Evolutionary conservation across 2,888 invertebrate species (phyloP).

Genomic region (Acleris emargana): DNA sequence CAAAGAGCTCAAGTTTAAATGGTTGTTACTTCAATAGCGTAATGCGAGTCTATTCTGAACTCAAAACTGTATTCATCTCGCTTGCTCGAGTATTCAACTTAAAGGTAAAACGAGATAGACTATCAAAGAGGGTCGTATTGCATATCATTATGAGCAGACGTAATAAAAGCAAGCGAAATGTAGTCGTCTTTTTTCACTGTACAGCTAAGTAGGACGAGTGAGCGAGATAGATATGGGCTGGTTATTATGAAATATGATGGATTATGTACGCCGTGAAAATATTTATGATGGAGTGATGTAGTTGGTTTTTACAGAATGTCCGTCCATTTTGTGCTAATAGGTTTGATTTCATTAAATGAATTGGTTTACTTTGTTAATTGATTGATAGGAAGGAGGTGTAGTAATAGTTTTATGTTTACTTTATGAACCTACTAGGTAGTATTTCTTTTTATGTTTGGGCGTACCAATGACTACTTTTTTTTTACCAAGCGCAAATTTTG

Average conservation of each 20-base stretch:
- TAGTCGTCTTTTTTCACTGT: constrained; percentile 48
- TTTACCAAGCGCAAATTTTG: too few species aligned
- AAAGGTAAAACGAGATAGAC: constrained; percentile 46
- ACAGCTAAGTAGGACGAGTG: constrained; percentile 12
- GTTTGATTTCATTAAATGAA: constrained; percentile 2
- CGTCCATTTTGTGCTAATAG: constrained; percentile 22
- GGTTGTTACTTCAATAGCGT: constrained; percentile 4
- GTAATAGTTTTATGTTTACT: too few species aligned
- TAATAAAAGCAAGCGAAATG: constrained; percentile 44
- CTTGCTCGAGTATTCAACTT: constrained; percentile 39
- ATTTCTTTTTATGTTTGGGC: too few species aligned
- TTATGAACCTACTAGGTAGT: too few species aligned
- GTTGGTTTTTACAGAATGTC: constrained; percentile 23
- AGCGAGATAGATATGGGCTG: constrained; percentile 15
- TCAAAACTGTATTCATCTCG: constrained; percentile 40
- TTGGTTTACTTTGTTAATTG: constrained; percentile 27
- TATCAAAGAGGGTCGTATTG: constrained; percentile 63
- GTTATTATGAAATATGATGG: constrained; percentile 53
- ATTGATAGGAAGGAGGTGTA: constrained; percentile 14
- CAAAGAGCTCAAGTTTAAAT: constrained; percentile 25
- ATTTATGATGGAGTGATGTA: constrained; percentile 35
- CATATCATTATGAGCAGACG: constrained; percentile 66
- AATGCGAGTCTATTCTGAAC: constrained; percentile 31
- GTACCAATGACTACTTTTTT: too few species aligned
- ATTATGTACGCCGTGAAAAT: constrained; percentile 54